phyloP scores from a whole-genome alignment of 2,113 vertebrate genomes.

The Podarcis cretensis region DNA sequence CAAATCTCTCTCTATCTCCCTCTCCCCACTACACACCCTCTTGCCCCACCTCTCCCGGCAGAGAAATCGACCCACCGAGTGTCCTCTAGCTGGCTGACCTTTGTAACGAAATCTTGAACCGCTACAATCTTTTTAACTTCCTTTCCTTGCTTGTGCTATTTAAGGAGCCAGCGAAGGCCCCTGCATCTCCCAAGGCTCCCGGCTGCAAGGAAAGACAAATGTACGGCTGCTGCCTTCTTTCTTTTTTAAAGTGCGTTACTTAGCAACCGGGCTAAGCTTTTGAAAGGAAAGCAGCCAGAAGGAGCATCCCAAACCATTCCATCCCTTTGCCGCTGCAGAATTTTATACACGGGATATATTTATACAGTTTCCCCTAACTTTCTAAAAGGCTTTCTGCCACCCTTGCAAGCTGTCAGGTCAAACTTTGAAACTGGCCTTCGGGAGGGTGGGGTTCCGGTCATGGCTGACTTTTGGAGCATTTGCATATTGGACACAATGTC shows the following conservation, averaged over 20 bases:
- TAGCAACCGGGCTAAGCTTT: constrained; percentile 78
- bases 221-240: constrained; percentile 22
- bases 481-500: constrained; percentile 11
- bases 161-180: constrained; percentile 74
- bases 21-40: neutral
- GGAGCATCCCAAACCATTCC: constrained; percentile 67
- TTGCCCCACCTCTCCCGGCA: constrained; percentile 12
- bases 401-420: constrained; percentile 35
- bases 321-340: constrained; percentile 53
- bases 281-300: constrained; percentile 69
- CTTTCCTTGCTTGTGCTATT: constrained; percentile 72
- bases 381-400: constrained; percentile 50
- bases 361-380: constrained; percentile 54
- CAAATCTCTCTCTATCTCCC: neutral
- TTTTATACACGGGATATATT: constrained; percentile 51
- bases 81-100: constrained; percentile 56
- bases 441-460: constrained; percentile 43
- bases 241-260: constrained; percentile 66
- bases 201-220: constrained; percentile 68
- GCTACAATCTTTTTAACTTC: constrained; percentile 66
- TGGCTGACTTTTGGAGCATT: constrained; percentile 1
- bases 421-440: constrained; percentile 45
- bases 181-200: constrained; percentile 60
- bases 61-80: constrained; percentile 50
- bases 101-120: constrained; percentile 59